Evolutionary conservation across 2,888 invertebrate species (phyloP), one percentile per base, ranked within the genome.

Genomic region (Volucella zonaria): DNA sequence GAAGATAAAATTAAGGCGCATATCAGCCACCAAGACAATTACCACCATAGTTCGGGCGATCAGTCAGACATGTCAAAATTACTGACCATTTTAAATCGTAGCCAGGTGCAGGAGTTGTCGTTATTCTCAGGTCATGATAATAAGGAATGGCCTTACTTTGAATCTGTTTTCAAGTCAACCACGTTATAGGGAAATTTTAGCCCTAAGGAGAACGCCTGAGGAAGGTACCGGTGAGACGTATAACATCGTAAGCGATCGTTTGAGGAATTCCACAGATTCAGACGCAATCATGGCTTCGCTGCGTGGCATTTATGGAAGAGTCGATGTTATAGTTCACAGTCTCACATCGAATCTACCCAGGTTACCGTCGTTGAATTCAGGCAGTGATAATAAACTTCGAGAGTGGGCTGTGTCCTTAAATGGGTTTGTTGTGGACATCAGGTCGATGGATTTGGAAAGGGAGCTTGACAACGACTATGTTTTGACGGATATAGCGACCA

Each of bases 41-140:
- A 14, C 14, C 43, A 52, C 6, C 38, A 71, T 11, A 61, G 11
- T 11, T 51, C 52, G 12, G 11, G 51, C 15, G 15, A 73, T 12
- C 14, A 15, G 62, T 73, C 61, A 38, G 71, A 61, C 14, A 71
- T 71, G 71, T 61, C 61, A 15, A 61, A 43, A 2, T 52, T 71
- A 31, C 6, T 71, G 42, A 61, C 59, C 1, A 58, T 70, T 3
- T 42, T 70, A 23, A 70, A 59, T 23, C 58, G 56, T 14, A 49
- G 18, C 43, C 61, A 73, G 45, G 54, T 73, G 1, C 73, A 73
- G 15, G 73, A 47, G 38, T 47, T 73, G 4, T 54, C 62, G 1
- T 9, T 40, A n/a, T 73, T 73, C 38, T 73, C 61, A 12, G 52
- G 71, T 1, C 52, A 62, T 9, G 42, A 54, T 10, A 43, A 45